These are phyloP conservation scores for Ibycter americanus DNA, from an alignment of 2,797 vertebrate species.

Conservation along the genomic window DNA sequence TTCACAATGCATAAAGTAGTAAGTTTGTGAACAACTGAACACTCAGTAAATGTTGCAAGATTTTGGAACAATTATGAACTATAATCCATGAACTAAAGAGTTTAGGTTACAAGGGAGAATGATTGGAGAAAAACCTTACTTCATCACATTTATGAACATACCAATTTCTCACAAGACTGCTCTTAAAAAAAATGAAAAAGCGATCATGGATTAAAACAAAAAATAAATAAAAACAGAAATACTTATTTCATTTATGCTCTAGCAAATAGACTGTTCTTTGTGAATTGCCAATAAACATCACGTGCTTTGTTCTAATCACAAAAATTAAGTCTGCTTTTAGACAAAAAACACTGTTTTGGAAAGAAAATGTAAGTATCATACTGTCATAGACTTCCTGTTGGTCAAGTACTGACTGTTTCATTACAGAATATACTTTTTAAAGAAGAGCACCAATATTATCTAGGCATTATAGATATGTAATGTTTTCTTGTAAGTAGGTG, in stretches of 20 bases:
- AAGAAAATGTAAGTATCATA: neutral
- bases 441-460: neutral
- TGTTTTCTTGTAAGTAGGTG: neutral
- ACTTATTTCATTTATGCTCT: neutral
- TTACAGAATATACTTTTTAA: neutral
- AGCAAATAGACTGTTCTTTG: neutral
- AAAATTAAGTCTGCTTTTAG: neutral
- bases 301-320: neutral
- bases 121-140: neutral
- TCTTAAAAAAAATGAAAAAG: neutral
- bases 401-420: neutral
- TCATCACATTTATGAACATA: neutral
- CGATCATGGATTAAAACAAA: neutral
- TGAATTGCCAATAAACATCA: neutral
- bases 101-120: neutral
- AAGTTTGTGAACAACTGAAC: neutral
- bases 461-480: neutral
- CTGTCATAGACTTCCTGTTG: neutral
- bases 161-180: neutral
- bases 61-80: neutral
- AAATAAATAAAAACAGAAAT: neutral
- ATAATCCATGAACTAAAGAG: neutral
- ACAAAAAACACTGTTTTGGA: neutral
- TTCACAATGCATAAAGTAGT: neutral
- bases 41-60: neutral